Conservation (phyloP, 2,888 invertebrate species). For the Apocheima hispidaria region DNA sequence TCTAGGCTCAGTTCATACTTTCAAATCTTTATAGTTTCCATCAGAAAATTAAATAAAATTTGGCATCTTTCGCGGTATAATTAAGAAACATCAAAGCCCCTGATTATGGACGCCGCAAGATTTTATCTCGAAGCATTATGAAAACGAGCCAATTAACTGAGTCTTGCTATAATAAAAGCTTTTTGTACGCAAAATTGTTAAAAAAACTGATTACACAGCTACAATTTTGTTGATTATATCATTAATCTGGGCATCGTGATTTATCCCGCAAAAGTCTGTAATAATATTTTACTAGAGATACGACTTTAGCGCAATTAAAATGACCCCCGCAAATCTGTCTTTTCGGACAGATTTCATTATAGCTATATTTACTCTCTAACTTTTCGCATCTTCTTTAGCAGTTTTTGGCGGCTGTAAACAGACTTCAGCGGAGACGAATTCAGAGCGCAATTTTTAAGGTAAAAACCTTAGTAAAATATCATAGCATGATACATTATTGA, state of each 20-base stretch:
- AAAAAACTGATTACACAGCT: constrained; percentile 10
- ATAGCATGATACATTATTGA: too few species aligned
- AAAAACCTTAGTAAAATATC: too few species aligned
- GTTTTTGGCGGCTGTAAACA: too few species aligned
- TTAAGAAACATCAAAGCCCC: constrained; percentile 28
- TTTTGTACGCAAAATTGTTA: constrained; percentile 6
- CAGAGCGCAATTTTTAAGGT: too few species aligned
- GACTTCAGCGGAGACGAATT: too few species aligned
- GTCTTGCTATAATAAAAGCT: too few species aligned
- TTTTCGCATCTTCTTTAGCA: too few species aligned
- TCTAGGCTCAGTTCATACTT: not conserved
- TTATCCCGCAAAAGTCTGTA: not conserved
- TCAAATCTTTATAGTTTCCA: not conserved
- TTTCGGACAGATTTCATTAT: too few species aligned
- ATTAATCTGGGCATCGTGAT: not conserved
- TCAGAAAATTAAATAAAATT: constrained; percentile 5
- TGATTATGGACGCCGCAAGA: constrained; percentile 27
- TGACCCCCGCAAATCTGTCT: too few species aligned
- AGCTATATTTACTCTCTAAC: too few species aligned
- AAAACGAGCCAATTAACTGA: constrained; percentile 28
- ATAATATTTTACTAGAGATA: too few species aligned
- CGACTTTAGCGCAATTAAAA: too few species aligned
- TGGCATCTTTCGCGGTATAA: constrained; percentile 8
- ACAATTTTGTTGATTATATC: constrained; percentile 5
- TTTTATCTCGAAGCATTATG: constrained; percentile 24